These are phyloP conservation scores for Ethmia dodecea DNA, from an alignment of 2,888 invertebrate species.

Conservation along the genomic window DNA sequence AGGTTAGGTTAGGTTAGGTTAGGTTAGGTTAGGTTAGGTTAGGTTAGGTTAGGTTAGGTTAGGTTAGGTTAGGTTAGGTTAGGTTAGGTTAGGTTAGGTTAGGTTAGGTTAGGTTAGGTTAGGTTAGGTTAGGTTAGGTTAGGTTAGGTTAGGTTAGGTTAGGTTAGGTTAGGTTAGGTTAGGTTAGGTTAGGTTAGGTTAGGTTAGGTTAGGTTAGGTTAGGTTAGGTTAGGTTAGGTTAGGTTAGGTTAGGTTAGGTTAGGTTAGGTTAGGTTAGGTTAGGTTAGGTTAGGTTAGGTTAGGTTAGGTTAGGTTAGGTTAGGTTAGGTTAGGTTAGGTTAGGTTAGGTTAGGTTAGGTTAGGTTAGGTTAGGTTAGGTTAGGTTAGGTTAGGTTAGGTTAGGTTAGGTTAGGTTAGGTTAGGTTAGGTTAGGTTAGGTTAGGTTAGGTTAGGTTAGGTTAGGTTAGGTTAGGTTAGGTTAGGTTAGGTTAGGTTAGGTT, in stretches of 20 bases:
- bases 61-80: conserved; percentile 21
- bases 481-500: conserved; percentile 21
- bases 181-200: conserved; percentile 13
- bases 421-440: conserved; percentile 9
- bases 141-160: conserved; percentile 13
- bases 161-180: conserved; percentile 12
- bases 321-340: conserved; percentile 18
- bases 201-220: conserved; percentile 12
- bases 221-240: conserved; percentile 12
- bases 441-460: conserved; percentile 18
- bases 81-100: conserved; percentile 11
- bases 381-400: conserved; percentile 8
- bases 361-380: conserved; percentile 18
- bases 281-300: conserved; percentile 3
- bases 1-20: conserved; percentile 8
- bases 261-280: conserved; percentile 8
- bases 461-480: conserved; percentile 21
- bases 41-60: conserved; percentile 1
- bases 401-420: conserved; percentile 4
- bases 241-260: conserved; percentile 12
- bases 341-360: conserved; percentile 19
- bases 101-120: conserved; percentile 9
- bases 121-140: conserved; percentile 12
- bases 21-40: conserved; percentile 9
- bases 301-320: conserved; percentile 8